Percentiles rank a stretch among this genome's conserved stretches.
These are phyloP conservation scores for Prolemur simus DNA, from an alignment of 2,113 vertebrate genomes.

Conservation along the genomic window DNA sequence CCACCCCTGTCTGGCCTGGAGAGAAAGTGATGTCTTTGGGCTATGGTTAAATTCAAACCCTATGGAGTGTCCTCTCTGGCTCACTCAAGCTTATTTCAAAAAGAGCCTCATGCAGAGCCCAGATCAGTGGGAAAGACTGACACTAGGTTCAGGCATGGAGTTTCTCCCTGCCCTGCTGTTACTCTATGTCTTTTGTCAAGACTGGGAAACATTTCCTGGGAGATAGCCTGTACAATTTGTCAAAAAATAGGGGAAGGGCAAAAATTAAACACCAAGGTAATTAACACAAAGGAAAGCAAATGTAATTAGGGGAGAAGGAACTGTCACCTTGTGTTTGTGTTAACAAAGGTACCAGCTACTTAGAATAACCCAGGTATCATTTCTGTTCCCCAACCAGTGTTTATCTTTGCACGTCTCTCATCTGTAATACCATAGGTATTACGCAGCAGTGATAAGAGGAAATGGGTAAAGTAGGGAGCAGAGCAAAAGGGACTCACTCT, in stretches of 20 bases:
- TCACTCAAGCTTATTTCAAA: slow-evolving; percentile 77
- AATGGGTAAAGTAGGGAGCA: slow-evolving; percentile 43
- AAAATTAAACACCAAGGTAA: slow-evolving; percentile 45
- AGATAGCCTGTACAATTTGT: slow-evolving; percentile 56
- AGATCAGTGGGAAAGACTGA: slow-evolving; percentile 73
- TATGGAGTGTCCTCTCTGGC: slow-evolving; percentile 63
- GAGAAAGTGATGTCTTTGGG: slow-evolving; percentile 72
- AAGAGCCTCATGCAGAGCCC: slow-evolving; percentile 68
- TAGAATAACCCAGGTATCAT: neutral
- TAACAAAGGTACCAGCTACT: slow-evolving; percentile 34
- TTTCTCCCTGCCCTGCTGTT: slow-evolving; percentile 56
- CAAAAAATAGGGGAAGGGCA: slow-evolving; percentile 45
- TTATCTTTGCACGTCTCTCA: slow-evolving; percentile 46
- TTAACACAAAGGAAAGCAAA: slow-evolving; percentile 48
- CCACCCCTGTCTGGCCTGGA: slow-evolving; percentile 47
- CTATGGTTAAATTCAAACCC: slow-evolving; percentile 75
- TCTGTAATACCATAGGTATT: slow-evolving; percentile 50
- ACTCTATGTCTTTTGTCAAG: slow-evolving; percentile 68
- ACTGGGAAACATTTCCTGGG: slow-evolving; percentile 51
- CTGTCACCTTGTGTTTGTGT: neutral
- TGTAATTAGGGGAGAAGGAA: slow-evolving; percentile 11
- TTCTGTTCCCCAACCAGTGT: slow-evolving; percentile 39
- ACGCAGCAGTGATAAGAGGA: slow-evolving; percentile 62
- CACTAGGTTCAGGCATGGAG: slow-evolving; percentile 55
- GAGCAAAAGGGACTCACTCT: neutral